Evolutionary conservation across 2,888 invertebrate genomes (phyloP), one percentile per base, ranked within the genome.

Genomic region (Eupithecia centaureata): DNA sequence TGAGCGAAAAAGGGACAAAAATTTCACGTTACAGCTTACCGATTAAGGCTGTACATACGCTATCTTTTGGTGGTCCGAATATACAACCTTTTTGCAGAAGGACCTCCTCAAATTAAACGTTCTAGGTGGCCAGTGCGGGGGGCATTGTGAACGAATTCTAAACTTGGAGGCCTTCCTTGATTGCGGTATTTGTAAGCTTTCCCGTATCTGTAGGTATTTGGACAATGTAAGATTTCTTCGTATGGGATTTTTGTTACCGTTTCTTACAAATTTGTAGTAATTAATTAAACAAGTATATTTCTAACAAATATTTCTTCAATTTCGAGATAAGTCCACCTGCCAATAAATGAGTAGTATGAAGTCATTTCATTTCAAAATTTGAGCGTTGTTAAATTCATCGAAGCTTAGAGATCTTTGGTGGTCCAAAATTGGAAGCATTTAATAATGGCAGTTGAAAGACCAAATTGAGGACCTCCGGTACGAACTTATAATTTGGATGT

Each of bases 401-500:
- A 60, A 66, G 62, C 75, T 79, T 77, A 77, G 74, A 73, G 74
- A 73, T 77, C 75, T 12, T 79, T 74, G 87, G 87, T 86, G 87
- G 87, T 79, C 86, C 77, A 59, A 69, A 71, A 77, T 76, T 82
- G 78, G 73, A 77, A 74, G 71, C 76, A 77, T 80, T 82, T 87
- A 88, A 87, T 87, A 86, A 86, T 82, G 78, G 83, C 81, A 84
- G 87, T 88, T 86, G 84, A 73, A 75, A 78, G 70, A 66, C 52
- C 76, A 81, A 87, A 87, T 85, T 84, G 81, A 75, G 75, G 77
- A 82, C 79, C 84, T 84, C 83, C 84, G 82, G 82, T 76, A 69
- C 62, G 62, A 74, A 75, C 70, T 75, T 78, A 76, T 83, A 80
- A 82, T 82, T 82, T 80, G 69, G 71, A 79, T 80, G 57, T 57